These are phyloP conservation scores for Zonotrichia leucophrys DNA, from an alignment of 2,113 vertebrate species.

Conservation along the genomic window DNA sequence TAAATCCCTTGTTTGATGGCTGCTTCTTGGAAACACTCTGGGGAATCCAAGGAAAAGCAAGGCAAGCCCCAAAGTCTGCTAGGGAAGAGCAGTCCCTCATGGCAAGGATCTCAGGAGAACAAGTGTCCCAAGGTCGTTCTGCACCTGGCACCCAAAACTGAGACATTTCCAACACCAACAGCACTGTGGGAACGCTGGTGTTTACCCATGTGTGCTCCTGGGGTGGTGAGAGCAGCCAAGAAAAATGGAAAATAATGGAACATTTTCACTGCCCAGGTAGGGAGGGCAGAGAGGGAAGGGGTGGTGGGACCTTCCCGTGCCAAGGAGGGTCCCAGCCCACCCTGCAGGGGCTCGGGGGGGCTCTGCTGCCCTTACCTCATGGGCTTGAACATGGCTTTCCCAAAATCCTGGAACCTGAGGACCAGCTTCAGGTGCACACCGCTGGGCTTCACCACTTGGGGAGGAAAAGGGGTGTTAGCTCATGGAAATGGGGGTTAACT, in stretches of 20 bases:
- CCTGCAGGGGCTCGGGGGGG: not conserved
- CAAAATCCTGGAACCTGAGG: constrained; percentile 88
- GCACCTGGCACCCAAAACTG: rapidly evolving
- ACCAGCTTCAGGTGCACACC: constrained; percentile 94
- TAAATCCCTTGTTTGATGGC: not conserved
- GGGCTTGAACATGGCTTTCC: constrained; percentile 97
- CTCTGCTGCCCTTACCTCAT: constrained; percentile 86
- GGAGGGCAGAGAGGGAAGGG: not conserved
- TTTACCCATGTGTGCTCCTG: rapidly evolving
- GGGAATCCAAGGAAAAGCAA: not conserved
- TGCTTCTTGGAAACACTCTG: not conserved
- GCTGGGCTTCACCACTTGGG: constrained; percentile 92
- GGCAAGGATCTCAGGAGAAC: not conserved
- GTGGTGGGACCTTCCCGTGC: not conserved
- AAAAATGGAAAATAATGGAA: not conserved
- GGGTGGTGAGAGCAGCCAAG: not conserved
- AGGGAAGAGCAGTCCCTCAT: not conserved
- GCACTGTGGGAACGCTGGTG: rapidly evolving
- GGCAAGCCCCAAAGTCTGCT: not conserved
- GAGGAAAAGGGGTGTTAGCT: not conserved
- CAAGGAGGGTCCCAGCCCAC: not conserved
- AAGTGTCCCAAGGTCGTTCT: not conserved
- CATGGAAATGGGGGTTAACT: not conserved
- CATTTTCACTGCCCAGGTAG: not conserved
- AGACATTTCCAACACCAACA: not conserved